Base-by-base conservation (phyloP, 1,140 invertebrate genomes). In the Drepana arcuata region DNA sequence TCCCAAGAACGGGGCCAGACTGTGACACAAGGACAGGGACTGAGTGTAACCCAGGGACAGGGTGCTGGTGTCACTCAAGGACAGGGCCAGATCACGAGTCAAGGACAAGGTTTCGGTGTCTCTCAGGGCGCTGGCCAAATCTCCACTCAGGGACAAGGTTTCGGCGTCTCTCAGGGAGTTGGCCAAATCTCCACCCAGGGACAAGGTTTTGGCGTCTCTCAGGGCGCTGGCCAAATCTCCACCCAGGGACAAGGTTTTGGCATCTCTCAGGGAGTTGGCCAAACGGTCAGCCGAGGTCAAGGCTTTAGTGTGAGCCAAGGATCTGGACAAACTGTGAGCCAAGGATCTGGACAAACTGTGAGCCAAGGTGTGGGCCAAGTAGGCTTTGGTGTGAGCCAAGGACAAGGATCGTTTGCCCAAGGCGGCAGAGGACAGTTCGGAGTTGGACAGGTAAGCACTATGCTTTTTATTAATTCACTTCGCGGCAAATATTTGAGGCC, bases 211-310 rank as follows among this genome's bases (percentile, higher is more conserved):
- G 28, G 41, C 6, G 4, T 29, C 2, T 12, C 10, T 27, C 47
- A 40, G 33, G 40, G 39, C 7, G 11, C 5, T 13, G 43, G 43
- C 2, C 24, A 26, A 11, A 28, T 29, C 4, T 24, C 7, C 14
- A 11, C 26, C 14, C 32, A 35, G 13, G 41, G 39, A 21, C 40
- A 43, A 30, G 49, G 49, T 4, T 9, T 31, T 4, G 28, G 30
- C 10, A 41, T 38, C 2, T 23, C 11, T 7, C 41, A 46, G 15
- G 48, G 48, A n/a, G 27, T 27, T 14, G 54, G 55, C 7, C 7
- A 34, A 7, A 39, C 30, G 7, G 30, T 50, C n/a, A 31, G 15
- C 14, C 11, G 13, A 10, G 24, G 24, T 5, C 34, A 36, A 18
- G 30, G 30, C 2, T 21, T 16, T 3, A 18, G 11, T 32, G 30